Percentiles rank a stretch among this genome's conserved stretches.
Conservation (phyloP, 1,140 invertebrate species). For the Amyelois transitella region DNA sequence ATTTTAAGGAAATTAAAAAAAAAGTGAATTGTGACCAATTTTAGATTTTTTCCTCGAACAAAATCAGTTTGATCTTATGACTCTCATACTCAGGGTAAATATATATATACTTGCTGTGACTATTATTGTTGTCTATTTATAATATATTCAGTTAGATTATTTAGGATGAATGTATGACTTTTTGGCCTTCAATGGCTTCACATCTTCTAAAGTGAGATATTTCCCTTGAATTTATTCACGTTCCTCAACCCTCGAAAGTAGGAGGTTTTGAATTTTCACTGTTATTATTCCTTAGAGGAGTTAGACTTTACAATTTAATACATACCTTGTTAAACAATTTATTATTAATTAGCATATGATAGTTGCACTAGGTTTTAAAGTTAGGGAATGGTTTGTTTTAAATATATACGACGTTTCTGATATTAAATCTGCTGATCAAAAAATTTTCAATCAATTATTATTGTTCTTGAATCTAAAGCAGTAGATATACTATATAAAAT, state of each 20-base stretch:
- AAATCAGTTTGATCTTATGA: conserved; percentile 62
- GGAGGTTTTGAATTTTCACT: conserved; percentile 25
- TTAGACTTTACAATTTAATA: conserved; percentile 30
- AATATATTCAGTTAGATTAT: conserved; percentile 48
- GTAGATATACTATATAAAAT: neutral
- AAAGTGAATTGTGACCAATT: conserved; percentile 55
- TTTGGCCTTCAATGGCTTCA: conserved; percentile 52
- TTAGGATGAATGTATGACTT: conserved; percentile 51
- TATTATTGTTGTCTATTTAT: conserved; percentile 55
- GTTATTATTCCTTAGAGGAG: conserved; percentile 33
- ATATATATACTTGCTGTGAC: conserved; percentile 42
- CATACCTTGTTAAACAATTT: conserved; percentile 40
- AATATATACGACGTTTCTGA: neutral
- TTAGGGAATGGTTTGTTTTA: conserved; percentile 13
- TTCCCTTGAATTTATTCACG: conserved; percentile 18
- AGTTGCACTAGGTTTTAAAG: conserved; percentile 40
- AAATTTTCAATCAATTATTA: neutral
- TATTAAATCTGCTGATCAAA: neutral
- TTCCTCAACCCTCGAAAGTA: conserved; percentile 16
- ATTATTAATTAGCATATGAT: conserved; percentile 42
- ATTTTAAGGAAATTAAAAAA: conserved; percentile 45
- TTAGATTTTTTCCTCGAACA: conserved; percentile 45
- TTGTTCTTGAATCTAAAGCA: neutral
- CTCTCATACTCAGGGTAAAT: conserved; percentile 65
- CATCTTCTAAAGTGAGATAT: conserved; percentile 18